These are phyloP conservation scores for Pristionchus entomophagus DNA, from an alignment of 2,888 invertebrate genomes.

Conservation along the genomic window DNA sequence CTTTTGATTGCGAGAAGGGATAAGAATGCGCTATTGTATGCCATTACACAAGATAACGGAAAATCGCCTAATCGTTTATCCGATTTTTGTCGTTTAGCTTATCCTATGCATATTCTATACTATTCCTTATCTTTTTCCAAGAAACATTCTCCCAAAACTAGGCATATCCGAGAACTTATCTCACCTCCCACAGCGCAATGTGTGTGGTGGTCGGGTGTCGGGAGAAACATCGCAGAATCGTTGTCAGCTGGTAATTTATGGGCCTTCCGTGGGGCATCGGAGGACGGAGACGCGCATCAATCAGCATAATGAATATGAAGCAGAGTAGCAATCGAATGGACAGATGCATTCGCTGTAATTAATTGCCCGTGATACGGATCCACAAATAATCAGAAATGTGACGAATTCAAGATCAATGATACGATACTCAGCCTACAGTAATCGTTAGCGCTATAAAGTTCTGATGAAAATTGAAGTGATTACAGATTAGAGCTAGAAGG, in stretches of 20 bases:
- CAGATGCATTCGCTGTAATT: neutral
- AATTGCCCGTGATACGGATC: neutral
- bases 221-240: neutral
- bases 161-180: too few relatives aligned
- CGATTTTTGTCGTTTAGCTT: too few relatives aligned
- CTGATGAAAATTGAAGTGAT: too few relatives aligned
- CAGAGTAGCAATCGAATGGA: neutral
- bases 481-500: too few relatives aligned
- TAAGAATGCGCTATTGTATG: too few relatives aligned
- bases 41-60: too few relatives aligned
- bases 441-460: too few relatives aligned
- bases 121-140: too few relatives aligned
- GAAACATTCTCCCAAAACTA: too few relatives aligned
- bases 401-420: neutral
- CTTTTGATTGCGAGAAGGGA: too few relatives aligned
- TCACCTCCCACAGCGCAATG: slow-evolving; percentile 7
- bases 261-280: neutral
- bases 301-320: neutral
- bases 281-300: neutral
- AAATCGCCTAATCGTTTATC: too few relatives aligned
- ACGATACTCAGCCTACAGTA: neutral
- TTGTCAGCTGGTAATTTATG: neutral
- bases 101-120: too few relatives aligned
- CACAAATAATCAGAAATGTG: neutral
- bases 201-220: neutral